Conservation (phyloP, 2,113 vertebrate species). For the Gorsachius goisagi region DNA sequence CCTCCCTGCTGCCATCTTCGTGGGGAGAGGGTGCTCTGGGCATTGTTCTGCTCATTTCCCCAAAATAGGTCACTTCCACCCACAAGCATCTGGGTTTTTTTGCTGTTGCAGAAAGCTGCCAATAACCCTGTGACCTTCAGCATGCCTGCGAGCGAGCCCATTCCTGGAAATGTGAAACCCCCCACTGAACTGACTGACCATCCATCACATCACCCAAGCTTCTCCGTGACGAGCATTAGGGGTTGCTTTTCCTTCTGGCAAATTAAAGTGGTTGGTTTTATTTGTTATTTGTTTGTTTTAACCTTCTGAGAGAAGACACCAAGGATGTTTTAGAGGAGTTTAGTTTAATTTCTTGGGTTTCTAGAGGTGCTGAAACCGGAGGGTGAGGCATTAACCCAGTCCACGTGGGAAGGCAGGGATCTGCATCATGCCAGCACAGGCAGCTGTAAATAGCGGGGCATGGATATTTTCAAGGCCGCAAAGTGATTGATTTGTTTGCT, state of each 20-base stretch:
- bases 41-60: background rate
- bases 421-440: rapidly evolving
- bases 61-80: background rate
- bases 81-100: background rate
- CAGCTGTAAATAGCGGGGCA: background rate
- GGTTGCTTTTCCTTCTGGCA: background rate
- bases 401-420: background rate
- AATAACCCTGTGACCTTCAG: background rate
- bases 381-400: background rate
- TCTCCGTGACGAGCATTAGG: rapidly evolving
- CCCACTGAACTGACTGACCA: background rate
- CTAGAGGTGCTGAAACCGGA: background rate
- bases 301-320: background rate
- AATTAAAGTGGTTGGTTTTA: background rate
- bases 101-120: background rate
- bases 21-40: background rate
- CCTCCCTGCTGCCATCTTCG: background rate
- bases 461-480: background rate
- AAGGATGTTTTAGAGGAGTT: background rate
- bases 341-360: background rate
- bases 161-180: background rate
- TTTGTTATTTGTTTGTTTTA: background rate
- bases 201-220: background rate
- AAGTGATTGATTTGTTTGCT: background rate
- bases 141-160: background rate